These are phyloP conservation scores for Acrocephalus kingi DNA, from an alignment of 2,113 vertebrate species.

Conservation along the genomic window DNA sequence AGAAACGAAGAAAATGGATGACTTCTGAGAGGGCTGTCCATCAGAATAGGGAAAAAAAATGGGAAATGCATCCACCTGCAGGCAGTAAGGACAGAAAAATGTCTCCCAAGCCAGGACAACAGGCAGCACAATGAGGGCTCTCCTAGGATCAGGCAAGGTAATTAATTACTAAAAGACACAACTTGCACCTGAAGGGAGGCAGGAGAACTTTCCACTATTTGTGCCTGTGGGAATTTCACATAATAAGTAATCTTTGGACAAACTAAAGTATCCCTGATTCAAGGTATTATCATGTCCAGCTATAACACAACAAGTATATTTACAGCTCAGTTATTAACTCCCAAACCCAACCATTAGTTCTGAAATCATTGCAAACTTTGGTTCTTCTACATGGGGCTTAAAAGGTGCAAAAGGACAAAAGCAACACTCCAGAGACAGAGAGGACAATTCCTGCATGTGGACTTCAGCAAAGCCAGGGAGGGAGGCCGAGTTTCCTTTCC, in stretches of 20 bases:
- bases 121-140: rapidly evolving
- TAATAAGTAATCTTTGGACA: not conserved
- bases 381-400: not conserved
- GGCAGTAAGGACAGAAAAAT: not conserved
- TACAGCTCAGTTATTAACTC: not conserved
- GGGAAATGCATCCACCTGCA: not conserved
- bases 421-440: not conserved
- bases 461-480: not conserved
- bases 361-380: not conserved
- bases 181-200: not conserved
- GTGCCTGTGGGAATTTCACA: not conserved
- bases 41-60: not conserved
- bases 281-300: not conserved
- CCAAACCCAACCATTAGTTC: not conserved
- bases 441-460: not conserved
- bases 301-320: not conserved
- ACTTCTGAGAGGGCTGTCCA: not conserved
- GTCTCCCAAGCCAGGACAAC: not conserved
- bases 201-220: not conserved
- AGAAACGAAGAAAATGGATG: not conserved
- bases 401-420: not conserved
- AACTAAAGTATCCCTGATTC: not conserved
- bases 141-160: not conserved
- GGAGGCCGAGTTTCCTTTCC: not conserved
- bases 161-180: not conserved